Conservation (phyloP, 2,888 invertebrate species). For the Oscheius onirici region DNA sequence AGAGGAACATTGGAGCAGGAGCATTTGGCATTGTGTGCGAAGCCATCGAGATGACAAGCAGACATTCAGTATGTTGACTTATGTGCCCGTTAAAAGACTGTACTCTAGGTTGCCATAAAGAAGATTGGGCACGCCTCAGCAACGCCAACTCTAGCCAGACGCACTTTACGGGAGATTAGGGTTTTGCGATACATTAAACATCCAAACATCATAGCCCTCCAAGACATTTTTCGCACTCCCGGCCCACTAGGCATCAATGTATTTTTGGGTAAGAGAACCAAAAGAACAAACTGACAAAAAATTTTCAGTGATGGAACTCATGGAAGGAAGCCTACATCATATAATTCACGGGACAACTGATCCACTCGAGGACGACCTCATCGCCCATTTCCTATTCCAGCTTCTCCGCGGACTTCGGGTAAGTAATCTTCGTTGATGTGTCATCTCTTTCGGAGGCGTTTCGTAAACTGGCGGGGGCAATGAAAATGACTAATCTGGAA, state of each 20-base stretch:
- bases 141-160: slow-evolving; percentile 66
- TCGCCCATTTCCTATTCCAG: slow-evolving; percentile 61
- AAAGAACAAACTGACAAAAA: not conserved
- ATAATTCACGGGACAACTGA: slow-evolving; percentile 63
- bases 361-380: slow-evolving; percentile 57
- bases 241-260: slow-evolving; percentile 66
- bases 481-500: slow-evolving; percentile 15
- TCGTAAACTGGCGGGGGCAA: slow-evolving; percentile 11
- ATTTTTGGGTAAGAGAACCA: slow-evolving; percentile 49
- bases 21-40: slow-evolving; percentile 70
- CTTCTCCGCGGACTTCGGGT: slow-evolving; percentile 62
- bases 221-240: slow-evolving; percentile 67
- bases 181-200: slow-evolving; percentile 66
- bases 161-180: slow-evolving; percentile 67
- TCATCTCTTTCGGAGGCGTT: not conserved
- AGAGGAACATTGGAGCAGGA: slow-evolving; percentile 66
- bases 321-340: slow-evolving; percentile 67
- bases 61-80: slow-evolving; percentile 40
- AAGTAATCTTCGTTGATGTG: not conserved
- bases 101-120: slow-evolving; percentile 64
- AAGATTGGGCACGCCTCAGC: slow-evolving; percentile 69
- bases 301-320: slow-evolving; percentile 65
- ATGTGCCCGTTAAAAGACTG: not conserved
- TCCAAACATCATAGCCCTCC: slow-evolving; percentile 63
- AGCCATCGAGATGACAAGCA: slow-evolving; percentile 55